Percentiles rank a stretch among this genome's conserved stretches.
phyloP scores from a whole-genome alignment of 2,888 invertebrate genomes.

The Leuctra nigra region DNA sequence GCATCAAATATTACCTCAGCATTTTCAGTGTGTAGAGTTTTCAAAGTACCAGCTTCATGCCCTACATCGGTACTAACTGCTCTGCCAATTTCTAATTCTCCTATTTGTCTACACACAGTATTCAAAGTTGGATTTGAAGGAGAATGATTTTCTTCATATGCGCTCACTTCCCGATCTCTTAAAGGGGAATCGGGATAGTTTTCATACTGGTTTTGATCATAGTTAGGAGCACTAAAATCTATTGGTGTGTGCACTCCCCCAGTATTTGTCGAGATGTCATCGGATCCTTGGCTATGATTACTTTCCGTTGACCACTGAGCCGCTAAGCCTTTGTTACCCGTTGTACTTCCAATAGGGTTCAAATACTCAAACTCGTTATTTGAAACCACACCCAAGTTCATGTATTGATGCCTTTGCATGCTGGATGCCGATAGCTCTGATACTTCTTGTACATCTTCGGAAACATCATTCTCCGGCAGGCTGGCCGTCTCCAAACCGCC shows the following conservation, averaged over 20 bases:
- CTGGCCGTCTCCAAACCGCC: neutral
- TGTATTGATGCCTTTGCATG: neutral
- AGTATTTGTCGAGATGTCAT: slow-evolving; percentile 38
- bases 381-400: neutral
- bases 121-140: neutral
- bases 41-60: too few species aligned
- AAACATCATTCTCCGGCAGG: neutral
- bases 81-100: neutral
- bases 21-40: too few species aligned
- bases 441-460: neutral
- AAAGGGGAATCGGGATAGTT: neutral
- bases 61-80: too few species aligned
- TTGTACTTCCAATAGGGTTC: slow-evolving; percentile 28
- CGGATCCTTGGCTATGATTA: slow-evolving; percentile 58
- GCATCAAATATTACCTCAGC: too few species aligned
- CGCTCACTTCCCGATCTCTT: neutral
- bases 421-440: neutral
- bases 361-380: neutral
- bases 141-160: neutral
- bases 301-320: slow-evolving; percentile 62
- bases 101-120: neutral
- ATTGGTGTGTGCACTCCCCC: neutral
- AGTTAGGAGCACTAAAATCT: neutral
- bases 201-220: neutral
- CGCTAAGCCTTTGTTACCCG: slow-evolving; percentile 39